Conservation (phyloP, 2,113 vertebrate genomes). For the Phasianus colchicus region DNA sequence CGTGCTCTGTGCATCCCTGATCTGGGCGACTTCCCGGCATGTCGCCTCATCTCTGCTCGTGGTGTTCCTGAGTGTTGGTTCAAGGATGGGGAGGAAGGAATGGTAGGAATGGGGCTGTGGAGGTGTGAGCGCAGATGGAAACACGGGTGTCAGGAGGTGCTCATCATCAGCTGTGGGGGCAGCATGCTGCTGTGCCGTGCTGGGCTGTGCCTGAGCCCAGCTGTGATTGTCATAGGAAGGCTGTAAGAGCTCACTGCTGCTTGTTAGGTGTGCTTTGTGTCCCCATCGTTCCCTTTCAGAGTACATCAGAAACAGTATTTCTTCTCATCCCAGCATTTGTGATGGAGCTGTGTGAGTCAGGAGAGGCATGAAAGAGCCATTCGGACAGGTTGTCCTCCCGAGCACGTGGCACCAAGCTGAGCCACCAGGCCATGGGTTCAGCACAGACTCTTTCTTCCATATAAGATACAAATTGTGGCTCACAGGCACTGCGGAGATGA, state of each 20-base stretch:
- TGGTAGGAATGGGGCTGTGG: neutral
- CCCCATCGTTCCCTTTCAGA: neutral
- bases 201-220: neutral
- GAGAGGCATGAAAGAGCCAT: neutral
- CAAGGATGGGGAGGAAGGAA: neutral
- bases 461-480: neutral
- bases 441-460: neutral
- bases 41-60: neutral
- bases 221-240: neutral
- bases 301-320: neutral
- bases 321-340: neutral
- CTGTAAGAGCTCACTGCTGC: neutral
- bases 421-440: neutral
- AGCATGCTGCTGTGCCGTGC: neutral
- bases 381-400: neutral
- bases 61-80: rapidly evolving
- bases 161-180: neutral
- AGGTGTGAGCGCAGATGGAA: neutral
- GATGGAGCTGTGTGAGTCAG: neutral
- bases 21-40: neutral
- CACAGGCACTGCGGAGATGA: neutral
- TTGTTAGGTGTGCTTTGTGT: neutral
- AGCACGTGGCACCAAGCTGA: neutral
- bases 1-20: neutral
- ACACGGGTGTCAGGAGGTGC: neutral